A percentile compares a stretch with the other conserved stretches of the same genome.
These are phyloP conservation scores for Grammomys dolichurus DNA, from an alignment of 2,113 vertebrate species.

Conservation along the genomic window DNA sequence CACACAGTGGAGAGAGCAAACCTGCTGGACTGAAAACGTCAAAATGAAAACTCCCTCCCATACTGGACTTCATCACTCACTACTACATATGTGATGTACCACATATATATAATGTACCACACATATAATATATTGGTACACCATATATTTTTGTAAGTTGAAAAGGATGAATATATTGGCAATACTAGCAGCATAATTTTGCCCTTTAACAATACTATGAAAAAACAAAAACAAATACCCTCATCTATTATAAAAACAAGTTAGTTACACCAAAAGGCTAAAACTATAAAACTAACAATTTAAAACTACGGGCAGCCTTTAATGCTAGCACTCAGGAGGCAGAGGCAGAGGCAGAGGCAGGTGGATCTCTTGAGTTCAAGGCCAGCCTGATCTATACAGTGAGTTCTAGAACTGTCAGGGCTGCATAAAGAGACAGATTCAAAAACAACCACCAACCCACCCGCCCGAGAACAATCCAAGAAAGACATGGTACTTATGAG, in stretches of 20 bases:
- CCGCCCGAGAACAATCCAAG: conserved; percentile 2
- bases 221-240: neutral
- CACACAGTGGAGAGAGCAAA: neutral
- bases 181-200: conserved; percentile 16
- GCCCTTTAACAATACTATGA: neutral
- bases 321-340: neutral
- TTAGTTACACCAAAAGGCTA: neutral
- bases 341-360: neutral
- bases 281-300: conserved; percentile 8
- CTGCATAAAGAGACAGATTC: neutral
- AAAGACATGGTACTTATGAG: neutral
- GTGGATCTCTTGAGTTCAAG: neutral
- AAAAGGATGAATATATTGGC: conserved; percentile 1
- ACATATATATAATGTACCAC: too few relatives aligned
- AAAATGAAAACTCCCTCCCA: neutral
- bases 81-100: neutral
- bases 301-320: neutral
- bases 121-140: neutral
- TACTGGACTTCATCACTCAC: neutral
- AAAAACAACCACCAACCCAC: neutral
- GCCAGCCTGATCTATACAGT: neutral
- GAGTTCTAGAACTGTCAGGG: neutral
- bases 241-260: conserved; percentile 25
- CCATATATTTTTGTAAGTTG: neutral
- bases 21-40: neutral